These are phyloP conservation scores for Ommatoiulus sabulosus DNA, from an alignment of 2,888 invertebrate genomes.

Conservation along the genomic window DNA sequence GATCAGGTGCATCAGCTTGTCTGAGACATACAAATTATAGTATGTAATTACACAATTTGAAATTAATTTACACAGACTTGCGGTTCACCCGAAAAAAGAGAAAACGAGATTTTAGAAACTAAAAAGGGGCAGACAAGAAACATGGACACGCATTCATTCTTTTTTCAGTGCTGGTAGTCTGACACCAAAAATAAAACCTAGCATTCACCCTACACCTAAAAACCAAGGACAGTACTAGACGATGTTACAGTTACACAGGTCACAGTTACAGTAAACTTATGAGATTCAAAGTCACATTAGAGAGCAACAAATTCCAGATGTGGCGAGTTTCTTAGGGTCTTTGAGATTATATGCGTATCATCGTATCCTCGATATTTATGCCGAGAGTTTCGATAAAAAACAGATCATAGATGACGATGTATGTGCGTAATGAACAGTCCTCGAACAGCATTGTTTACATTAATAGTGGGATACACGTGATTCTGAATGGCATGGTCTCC, in stretches of 20 bases:
- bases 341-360: neutral
- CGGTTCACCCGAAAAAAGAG: neutral
- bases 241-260: constrained; percentile 9
- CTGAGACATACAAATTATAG: neutral
- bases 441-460: neutral
- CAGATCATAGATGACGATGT: neutral
- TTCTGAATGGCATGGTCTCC: neutral
- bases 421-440: constrained; percentile 39
- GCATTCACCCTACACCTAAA: constrained; percentile 44
- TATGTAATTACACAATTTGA: neutral
- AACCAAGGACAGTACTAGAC: constrained; percentile 7
- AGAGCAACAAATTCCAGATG: constrained; percentile 29
- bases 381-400: neutral
- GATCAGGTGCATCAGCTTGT: neutral
- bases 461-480: neutral
- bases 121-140: neutral
- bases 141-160: neutral
- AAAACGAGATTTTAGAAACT: constrained; percentile 27
- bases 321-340: neutral
- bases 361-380: neutral
- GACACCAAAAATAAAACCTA: constrained; percentile 29
- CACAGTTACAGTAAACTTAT: constrained; percentile 10
- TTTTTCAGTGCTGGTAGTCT: neutral
- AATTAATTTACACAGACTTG: neutral
- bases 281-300: constrained; percentile 45